These are phyloP conservation scores for Pseudomyrmex dendroicus DNA, from an alignment of 1,140 invertebrate genomes.

Conservation along the genomic window DNA sequence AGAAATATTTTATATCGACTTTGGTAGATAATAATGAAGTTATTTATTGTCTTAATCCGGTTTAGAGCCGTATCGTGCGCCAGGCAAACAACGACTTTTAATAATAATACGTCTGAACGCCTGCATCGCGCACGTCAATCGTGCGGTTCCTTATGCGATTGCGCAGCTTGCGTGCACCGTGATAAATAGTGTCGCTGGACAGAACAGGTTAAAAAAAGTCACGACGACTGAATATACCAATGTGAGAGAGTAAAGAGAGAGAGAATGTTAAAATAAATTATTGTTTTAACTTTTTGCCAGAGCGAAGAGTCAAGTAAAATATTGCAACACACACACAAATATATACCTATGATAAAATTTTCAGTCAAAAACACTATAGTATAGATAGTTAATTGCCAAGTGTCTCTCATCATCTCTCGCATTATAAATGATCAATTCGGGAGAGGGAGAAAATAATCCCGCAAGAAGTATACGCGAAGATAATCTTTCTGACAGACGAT, in stretches of 20 bases:
- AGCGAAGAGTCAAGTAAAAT: too few relatives aligned
- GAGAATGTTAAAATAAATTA: neutral
- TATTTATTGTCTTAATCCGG: neutral
- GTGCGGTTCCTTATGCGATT: constrained; percentile 66
- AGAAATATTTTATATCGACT: constrained; percentile 7
- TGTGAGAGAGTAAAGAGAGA: neutral
- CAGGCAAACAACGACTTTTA: constrained; percentile 29
- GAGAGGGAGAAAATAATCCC: constrained; percentile 51
- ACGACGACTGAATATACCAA: neutral
- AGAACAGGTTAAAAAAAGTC: constrained; percentile 57
- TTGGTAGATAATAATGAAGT: neutral
- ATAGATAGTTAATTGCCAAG: constrained; percentile 16
- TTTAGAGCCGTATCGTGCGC: neutral
- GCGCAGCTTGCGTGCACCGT: constrained; percentile 63
- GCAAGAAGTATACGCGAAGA: constrained; percentile 52
- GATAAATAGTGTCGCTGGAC: constrained; percentile 56
- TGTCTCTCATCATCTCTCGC: constrained; percentile 11
- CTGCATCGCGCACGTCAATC: constrained; percentile 49
- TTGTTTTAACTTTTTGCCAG: too few relatives aligned
- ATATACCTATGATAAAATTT: too few relatives aligned
- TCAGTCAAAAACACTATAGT: neutral
- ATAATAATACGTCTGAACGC: constrained; percentile 49
- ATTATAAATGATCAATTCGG: neutral
- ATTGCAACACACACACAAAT: too few relatives aligned
- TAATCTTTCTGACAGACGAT: constrained; percentile 11